Base-by-base conservation (phyloP, 64 coral and sea anemone genomes). In the Cladopsammia gracilis region DNA sequence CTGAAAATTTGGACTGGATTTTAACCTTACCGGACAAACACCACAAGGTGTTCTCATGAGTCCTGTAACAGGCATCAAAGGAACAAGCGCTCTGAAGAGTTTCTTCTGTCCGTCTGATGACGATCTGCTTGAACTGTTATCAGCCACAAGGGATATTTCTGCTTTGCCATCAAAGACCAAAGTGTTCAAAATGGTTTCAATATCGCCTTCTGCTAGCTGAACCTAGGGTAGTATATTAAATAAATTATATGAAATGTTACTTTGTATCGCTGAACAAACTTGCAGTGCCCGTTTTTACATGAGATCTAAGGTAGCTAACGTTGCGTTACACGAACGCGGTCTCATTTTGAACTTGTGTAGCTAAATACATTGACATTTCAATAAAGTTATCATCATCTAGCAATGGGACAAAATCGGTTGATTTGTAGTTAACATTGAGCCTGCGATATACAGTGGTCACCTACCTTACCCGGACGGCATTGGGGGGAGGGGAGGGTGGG, bases 151-250 rank as follows among this genome's bases (percentile, higher is more conserved):
- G 43, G 92, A 90, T 12, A 83, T 96, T 88, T 98, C 94, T 20
- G 87, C 94, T 69, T 96, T 96, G n/a, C 97, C 97, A 89, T 98
- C 97, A 94, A 93, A 98, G 34, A 98, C 82, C 47, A 98, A 68
- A 18, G 97, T 98, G 71, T 96, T 88, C 4, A 98, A 78, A 64
- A 98, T 98, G 78, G 97, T 98, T 78, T 98, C 97, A 19, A 98
- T 98, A 44, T 98, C 97, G 54, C 86, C 88, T 49, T 96, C 81
- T 12, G 94, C 88, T 42, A 98, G 87, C 25, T 98, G 94, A 75
- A 98, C 94, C 97, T 98, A 10, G 43, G 73, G 0, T 10, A 42
- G 52, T 54, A 56, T 7, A 61, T 16, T 12, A 62, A 25, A 25
- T n/a, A 59, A 4, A 58, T 34, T 7, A 22, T 22, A 16, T 34